phyloP scores from a whole-genome alignment of 2,888 invertebrate species.

The Oegoconia quadripuncta region DNA sequence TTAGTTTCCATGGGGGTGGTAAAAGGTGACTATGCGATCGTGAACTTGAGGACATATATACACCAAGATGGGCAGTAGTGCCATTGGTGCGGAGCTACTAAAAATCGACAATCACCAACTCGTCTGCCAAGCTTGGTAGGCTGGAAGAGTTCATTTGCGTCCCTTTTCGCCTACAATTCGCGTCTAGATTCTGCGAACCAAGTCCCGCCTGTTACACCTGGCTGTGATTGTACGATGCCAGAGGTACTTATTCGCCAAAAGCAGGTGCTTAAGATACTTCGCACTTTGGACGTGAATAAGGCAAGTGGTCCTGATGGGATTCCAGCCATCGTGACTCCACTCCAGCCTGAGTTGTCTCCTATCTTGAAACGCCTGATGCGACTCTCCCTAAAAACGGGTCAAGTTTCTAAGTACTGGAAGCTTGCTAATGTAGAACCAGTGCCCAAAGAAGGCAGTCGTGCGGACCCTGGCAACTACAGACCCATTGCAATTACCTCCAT shows the following conservation, averaged over 20 bases:
- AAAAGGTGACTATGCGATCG: no score
- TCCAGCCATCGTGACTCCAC: conserved; percentile 27
- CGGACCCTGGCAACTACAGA: not conserved
- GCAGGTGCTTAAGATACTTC: not conserved
- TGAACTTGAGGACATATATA: no score
- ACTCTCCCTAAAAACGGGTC: not conserved
- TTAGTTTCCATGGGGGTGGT: no score
- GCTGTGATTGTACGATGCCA: not conserved
- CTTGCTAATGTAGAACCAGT: not conserved
- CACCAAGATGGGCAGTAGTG: no score
- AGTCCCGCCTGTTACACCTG: not conserved
- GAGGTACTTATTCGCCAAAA: not conserved
- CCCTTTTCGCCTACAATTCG: not conserved
- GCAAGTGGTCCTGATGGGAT: no score
- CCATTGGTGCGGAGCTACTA: no score
- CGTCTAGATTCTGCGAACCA: not conserved
- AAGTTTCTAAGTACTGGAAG: not conserved
- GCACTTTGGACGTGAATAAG: no score
- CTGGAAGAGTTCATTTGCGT: no score
- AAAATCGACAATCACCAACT: no score
- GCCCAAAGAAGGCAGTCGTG: not conserved
- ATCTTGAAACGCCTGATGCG: conserved; percentile 4
- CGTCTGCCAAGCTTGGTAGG: no score
- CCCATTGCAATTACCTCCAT: no score
- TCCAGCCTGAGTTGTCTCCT: no score